Evolutionary conservation across 2,113 vertebrate genomes (phyloP).

Genomic region (Henicopernis longicauda): DNA sequence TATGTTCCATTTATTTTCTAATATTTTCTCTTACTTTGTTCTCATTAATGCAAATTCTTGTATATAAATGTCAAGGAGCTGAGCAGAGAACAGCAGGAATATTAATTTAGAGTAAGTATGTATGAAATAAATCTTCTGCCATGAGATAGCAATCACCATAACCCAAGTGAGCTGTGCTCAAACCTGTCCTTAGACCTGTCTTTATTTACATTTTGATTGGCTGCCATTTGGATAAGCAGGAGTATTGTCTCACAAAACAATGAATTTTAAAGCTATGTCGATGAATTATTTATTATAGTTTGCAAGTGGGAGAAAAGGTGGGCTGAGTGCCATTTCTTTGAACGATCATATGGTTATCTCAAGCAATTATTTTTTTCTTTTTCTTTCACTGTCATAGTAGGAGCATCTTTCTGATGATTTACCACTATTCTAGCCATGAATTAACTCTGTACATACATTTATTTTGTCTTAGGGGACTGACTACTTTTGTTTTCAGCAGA

Average conservation of each 20-base stretch:
- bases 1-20: slow-evolving; percentile 42
- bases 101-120: background rate
- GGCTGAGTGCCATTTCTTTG: background rate
- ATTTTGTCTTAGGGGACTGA: background rate
- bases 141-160: background rate
- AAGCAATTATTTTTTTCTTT: background rate
- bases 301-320: background rate
- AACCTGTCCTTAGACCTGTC: background rate
- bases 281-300: background rate
- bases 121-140: background rate
- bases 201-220: slow-evolving; percentile 46
- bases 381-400: background rate
- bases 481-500: background rate
- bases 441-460: background rate
- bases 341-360: background rate
- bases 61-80: background rate
- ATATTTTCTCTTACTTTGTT: background rate
- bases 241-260: background rate
- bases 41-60: background rate
- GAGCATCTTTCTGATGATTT: background rate
- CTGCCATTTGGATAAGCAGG: background rate
- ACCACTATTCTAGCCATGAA: background rate
- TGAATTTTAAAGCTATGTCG: background rate
- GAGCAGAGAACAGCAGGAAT: background rate
- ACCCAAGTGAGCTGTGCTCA: background rate